These are phyloP conservation scores for Drosophila oshimai DNA, from an alignment of 1,140 invertebrate genomes.

Conservation along the genomic window DNA sequence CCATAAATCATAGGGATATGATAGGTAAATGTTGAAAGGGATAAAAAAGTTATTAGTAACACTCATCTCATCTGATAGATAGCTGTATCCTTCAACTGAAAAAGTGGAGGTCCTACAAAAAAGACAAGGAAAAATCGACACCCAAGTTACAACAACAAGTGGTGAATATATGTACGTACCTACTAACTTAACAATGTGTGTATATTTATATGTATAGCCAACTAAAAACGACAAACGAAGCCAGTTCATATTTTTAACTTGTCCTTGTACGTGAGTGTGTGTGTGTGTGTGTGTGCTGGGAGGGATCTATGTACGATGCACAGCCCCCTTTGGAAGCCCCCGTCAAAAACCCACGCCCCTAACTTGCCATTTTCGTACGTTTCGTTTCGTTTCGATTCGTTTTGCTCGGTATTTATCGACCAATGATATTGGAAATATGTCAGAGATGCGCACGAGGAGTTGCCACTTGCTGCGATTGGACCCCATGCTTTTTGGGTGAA, in stretches of 20 bases:
- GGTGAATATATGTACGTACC: slow-evolving; percentile 1
- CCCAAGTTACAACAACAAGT: slow-evolving; percentile 34
- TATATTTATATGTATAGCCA: background rate
- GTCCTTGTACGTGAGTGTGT: slow-evolving; percentile 40
- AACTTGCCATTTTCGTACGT: slow-evolving; percentile 51
- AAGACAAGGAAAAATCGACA: background rate
- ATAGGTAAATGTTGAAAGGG: too few species aligned
- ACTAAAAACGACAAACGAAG: slow-evolving; percentile 34
- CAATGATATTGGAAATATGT: slow-evolving; percentile 83
- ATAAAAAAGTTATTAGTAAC: background rate
- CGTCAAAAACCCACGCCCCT: background rate
- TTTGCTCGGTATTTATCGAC: slow-evolving; percentile 81
- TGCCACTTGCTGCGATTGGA: slow-evolving; percentile 61
- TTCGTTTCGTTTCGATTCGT: slow-evolving; percentile 82
- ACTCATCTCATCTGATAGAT: background rate
- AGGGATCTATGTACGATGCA: slow-evolving; percentile 46
- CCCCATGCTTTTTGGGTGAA: slow-evolving; percentile 18
- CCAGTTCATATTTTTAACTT: slow-evolving; percentile 25
- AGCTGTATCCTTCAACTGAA: background rate
- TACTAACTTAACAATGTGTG: background rate
- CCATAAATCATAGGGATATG: too few species aligned
- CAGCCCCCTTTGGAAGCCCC: slow-evolving; percentile 3
- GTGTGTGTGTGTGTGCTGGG: slow-evolving; percentile 16
- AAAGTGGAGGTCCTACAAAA: background rate
- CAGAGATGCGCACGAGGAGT: slow-evolving; percentile 81